Conservation (phyloP, 2,113 vertebrate genomes). For the Coryphaenoides rupestris region DNA sequence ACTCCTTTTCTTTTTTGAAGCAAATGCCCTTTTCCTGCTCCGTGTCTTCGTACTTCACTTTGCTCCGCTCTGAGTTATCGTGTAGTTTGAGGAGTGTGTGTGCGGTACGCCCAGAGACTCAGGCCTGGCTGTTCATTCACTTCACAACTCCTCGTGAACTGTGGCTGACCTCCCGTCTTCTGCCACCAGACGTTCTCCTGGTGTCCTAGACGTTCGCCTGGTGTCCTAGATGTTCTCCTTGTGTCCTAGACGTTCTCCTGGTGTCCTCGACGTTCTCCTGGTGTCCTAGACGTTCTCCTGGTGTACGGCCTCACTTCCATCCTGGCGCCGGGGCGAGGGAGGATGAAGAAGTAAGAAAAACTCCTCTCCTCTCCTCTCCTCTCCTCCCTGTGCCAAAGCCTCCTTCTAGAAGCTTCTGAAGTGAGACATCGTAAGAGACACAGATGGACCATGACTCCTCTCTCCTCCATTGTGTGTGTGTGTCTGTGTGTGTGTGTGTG, state of each 20-base stretch:
- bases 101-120: too few relatives aligned
- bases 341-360: background rate
- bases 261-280: too few relatives aligned
- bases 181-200: background rate
- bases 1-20: too few relatives aligned
- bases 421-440: conserved; percentile 21
- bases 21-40: too few relatives aligned
- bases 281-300: too few relatives aligned
- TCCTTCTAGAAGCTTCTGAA: background rate
- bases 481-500: too few relatives aligned
- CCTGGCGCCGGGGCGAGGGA: conserved; percentile 2
- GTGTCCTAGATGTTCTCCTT: too few relatives aligned
- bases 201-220: too few relatives aligned
- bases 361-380: background rate
- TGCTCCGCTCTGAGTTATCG: too few relatives aligned
- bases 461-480: background rate
- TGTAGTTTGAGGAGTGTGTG: too few relatives aligned
- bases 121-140: too few relatives aligned
- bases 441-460: background rate
- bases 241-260: background rate
- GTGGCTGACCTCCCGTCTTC: background rate
- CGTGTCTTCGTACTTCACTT: too few relatives aligned
- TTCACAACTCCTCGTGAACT: background rate
- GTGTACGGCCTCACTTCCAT: background rate
- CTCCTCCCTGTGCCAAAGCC: conserved; percentile 9